These are phyloP conservation scores for Phaenicophaeus curvirostris DNA, from an alignment of 2,797 vertebrate genomes.

Conservation along the genomic window DNA sequence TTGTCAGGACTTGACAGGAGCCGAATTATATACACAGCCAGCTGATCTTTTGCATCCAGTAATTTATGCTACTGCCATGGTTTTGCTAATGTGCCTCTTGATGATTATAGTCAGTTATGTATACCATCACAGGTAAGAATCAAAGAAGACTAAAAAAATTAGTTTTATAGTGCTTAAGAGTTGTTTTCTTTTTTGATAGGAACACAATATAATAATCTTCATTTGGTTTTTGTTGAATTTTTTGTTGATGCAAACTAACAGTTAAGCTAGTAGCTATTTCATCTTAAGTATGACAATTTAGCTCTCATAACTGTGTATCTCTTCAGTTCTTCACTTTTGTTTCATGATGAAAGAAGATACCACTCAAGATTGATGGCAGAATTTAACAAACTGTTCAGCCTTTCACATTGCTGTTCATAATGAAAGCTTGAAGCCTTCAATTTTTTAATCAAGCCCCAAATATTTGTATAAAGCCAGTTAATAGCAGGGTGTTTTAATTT, in stretches of 20 bases:
- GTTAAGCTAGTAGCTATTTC: background rate
- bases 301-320: background rate
- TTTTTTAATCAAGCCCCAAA: background rate
- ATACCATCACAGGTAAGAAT: constrained; percentile 91
- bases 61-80: constrained; percentile 87
- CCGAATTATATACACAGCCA: constrained; percentile 81
- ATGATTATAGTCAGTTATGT: constrained; percentile 89
- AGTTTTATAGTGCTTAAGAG: background rate
- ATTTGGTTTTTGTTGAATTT: background rate
- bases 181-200: background rate
- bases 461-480: background rate
- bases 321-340: background rate
- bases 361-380: background rate
- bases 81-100: constrained; percentile 88
- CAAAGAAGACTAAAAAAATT: background rate
- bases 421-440: background rate
- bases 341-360: background rate
- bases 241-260: background rate
- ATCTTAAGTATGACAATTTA: background rate
- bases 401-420: background rate
- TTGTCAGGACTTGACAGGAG: constrained; percentile 89
- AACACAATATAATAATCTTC: background rate
- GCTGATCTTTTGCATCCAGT: constrained; percentile 90
- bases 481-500: background rate
- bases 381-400: background rate